Base-by-base conservation (phyloP, 37 sponge, comb jelly and placozoan genomes). In the Bolinopsis microptera region DNA sequence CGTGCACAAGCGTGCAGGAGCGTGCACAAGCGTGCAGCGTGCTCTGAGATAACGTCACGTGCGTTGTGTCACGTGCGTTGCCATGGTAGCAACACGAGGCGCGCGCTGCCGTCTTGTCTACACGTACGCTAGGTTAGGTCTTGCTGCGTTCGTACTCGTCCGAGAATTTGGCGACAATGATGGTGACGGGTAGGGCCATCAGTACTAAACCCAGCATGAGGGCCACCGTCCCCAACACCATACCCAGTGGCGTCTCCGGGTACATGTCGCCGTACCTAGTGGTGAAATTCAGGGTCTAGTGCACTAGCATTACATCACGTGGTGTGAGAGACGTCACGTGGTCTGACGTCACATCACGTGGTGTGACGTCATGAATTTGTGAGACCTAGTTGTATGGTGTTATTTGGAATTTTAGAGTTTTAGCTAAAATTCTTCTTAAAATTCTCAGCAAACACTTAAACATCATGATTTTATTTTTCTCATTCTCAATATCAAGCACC, bases 121-220 rank as follows among this genome's bases (percentile, higher is more conserved):
- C n/a, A 48, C 61, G 61, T 48, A 48, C 61, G 61, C 5, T n/a
- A n/a, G 5, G 30, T 70, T 70, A 26, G 74, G 16, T 33, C 30
- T 80, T 80, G 38, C 38, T 36, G 23, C 82, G 35, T 30, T 80
- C 82, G 30, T 80, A 80, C 82, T 80, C 82, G 82, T 80, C 82
- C 22, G 38, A 36, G 22, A 80, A 80, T 22, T 80, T 80, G 30
- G 82, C 82, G 35, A 80, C 82, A 36, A 80, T 80, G 82, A 80
- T 80, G 23, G 82, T 80, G 23, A 80, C 82, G 3, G 82, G 82
- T 13, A 80, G 82, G 37, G 82, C 82, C 82, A 80, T 80, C 23
- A 80, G 82, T 13, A 80, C 38, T 1, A 80, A 37, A 9, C 82
- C 82, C 38, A 80, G 37, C 82, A 80, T 80, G 8, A 80, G 82